Base-by-base conservation (phyloP, 2,888 invertebrate species). In the Lagria hirta region DNA sequence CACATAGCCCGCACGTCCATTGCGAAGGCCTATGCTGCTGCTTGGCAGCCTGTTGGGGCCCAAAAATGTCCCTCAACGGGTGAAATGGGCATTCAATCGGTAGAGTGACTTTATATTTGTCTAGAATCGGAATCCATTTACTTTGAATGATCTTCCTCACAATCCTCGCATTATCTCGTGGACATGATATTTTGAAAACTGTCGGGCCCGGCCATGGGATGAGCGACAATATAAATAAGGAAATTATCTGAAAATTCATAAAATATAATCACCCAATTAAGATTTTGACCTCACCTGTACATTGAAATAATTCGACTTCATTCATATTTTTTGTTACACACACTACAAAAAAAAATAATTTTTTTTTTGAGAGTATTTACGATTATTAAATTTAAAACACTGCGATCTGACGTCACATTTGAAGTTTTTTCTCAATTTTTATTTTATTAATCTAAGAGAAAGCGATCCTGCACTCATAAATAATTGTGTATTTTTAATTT, bases 21-120 rank as follows among this genome's bases (percentile, higher is more conserved):
- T 91, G 90, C 18, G 88, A 88, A 10, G 88, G 82, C 49, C 90
- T 80, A 73, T 89, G 88, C 67, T 88, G 87, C 62, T 85, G 79
- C 73, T 91, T 91, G 62, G 89, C 86, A 43, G 83, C 81, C 71
- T 91, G 88, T 68, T 91, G 88, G 11, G 89, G 89, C 53, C 87
- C 85, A 72, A 90, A 90, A 53, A 92, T 86, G 71, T 93, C 93
- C 58, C 92, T 80, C 57, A 82, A 79, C 21, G 88, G 88, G 75
- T 93, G 91, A 70, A 93, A 86, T 26, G 93, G 93, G 69, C 93
- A 93, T 72, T 92, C 91, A 61, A 91, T 70, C 8, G 92, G 92
- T 56, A 93, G 73, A 65, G 83, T 84, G 44, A 90, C 88, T 73
- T 89, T 87, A 76, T 89, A 90, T 71, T 89, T 86, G 66, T 89